Conservation (phyloP, 2,797 vertebrate genomes). For the Myotis planiceps region DNA sequence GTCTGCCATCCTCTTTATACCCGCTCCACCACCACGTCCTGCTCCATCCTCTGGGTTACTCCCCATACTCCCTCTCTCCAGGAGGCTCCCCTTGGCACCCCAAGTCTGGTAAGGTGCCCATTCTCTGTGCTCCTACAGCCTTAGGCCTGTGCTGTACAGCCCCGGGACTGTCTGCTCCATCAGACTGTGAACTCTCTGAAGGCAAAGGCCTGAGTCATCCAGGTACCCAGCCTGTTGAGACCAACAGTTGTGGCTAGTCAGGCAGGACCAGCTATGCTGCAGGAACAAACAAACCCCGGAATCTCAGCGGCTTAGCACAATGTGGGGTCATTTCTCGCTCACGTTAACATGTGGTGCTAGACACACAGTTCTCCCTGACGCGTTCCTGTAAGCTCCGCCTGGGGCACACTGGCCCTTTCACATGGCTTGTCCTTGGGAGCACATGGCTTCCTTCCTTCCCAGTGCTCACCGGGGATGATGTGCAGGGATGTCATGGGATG, state of each 20-base stretch:
- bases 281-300: not conserved
- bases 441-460: not conserved
- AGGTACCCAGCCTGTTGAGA: not conserved
- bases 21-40: too few relatives aligned
- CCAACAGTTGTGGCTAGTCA: not conserved
- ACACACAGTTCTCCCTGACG: fast-evolving
- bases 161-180: not conserved
- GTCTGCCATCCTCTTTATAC: fast-evolving
- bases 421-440: not conserved
- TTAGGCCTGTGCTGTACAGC: too few relatives aligned
- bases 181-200: not conserved
- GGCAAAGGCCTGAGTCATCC: not conserved
- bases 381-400: not conserved
- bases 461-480: fast-evolving
- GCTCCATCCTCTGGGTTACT: not conserved
- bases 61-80: not conserved
- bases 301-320: not conserved
- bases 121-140: not conserved
- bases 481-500: not conserved
- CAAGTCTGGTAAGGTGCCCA: not conserved
- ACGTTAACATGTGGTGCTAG: fast-evolving
- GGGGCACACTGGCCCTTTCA: not conserved
- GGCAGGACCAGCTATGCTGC: not conserved
- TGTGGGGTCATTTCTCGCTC: fast-evolving
- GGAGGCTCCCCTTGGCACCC: not conserved